Conservation (phyloP, 1,140 invertebrate species). For the Chionoecetes opilio region DNA sequence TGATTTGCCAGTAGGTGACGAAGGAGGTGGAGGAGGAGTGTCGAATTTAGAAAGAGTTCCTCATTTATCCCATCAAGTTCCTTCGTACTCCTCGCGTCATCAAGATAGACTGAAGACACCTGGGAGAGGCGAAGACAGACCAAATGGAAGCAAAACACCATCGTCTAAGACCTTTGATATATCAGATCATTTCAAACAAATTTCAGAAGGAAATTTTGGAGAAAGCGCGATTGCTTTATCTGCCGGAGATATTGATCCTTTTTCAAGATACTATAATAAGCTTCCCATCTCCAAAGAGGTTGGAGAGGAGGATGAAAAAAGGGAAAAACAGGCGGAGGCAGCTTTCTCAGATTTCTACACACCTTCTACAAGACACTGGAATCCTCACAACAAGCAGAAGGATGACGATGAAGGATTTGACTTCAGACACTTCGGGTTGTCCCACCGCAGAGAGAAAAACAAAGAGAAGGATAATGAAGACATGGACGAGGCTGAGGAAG, state of each 20-base stretch:
- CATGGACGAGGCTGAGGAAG: not conserved
- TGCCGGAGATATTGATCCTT: not conserved
- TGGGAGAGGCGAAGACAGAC: not conserved
- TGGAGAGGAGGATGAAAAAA: not conserved
- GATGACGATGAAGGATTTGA: not conserved
- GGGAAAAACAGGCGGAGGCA: not conserved
- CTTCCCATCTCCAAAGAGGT: not conserved
- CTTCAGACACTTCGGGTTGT: not conserved
- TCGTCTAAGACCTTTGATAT: not conserved
- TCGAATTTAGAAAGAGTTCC: not conserved
- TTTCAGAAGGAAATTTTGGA: not conserved
- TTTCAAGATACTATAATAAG: not conserved
- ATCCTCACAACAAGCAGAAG: not conserved
- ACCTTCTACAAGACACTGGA: not conserved
- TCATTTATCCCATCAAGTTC: not conserved
- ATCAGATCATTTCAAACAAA: not conserved
- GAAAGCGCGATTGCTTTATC: not conserved
- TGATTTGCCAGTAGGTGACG: conserved; percentile 8
- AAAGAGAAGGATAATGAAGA: not conserved
- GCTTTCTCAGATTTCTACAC: not conserved
- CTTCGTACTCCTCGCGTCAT: not conserved
- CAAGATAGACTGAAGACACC: not conserved
- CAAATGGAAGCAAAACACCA: not conserved
- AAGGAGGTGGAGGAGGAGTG: conserved; percentile 8
- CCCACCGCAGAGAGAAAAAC: not conserved